Evolutionary conservation across 2,797 vertebrate genomes (phyloP).

Genomic region (Pelodytes ibericus): DNA sequence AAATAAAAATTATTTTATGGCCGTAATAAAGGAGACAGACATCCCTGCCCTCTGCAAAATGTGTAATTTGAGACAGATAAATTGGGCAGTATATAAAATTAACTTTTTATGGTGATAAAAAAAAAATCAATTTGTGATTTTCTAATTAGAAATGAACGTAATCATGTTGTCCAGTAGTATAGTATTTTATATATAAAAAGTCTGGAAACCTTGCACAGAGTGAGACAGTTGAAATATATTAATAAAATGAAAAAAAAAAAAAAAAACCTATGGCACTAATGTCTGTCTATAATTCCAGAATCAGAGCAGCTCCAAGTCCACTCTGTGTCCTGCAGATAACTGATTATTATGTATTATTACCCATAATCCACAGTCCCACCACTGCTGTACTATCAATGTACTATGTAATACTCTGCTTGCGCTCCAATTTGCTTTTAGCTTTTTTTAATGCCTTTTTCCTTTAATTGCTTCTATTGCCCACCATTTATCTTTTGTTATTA

Average conservation of each 20-base stretch:
- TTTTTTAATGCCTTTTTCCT: too few species aligned
- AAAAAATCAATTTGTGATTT: conserved; percentile 56
- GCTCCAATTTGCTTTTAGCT: too few species aligned
- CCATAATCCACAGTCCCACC: background rate
- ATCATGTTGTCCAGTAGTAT: conserved; percentile 46
- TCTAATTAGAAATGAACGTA: conserved; percentile 55
- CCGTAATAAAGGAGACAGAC: conserved; percentile 46
- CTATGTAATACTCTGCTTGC: too few species aligned
- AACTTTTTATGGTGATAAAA: conserved; percentile 52
- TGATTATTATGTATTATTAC: background rate
- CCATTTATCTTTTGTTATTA: too few species aligned
- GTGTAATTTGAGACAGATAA: conserved; percentile 54
- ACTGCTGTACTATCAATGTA: too few species aligned
- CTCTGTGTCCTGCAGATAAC: background rate
- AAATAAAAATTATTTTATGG: conserved; percentile 56
- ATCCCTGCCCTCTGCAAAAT: conserved; percentile 46
- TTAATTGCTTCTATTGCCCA: too few species aligned
- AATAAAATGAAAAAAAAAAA: conserved; percentile 3
- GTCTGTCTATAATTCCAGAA: conserved; percentile 1
- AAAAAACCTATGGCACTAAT: conserved; percentile 10
- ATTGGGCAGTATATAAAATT: conserved; percentile 55
- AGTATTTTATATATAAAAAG: conserved; percentile 45
- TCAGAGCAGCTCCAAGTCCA: background rate
- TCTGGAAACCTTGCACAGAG: conserved; percentile 11
- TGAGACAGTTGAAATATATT: conserved; percentile 1